A percentile compares a stretch with the other conserved stretches of the same genome.
These are phyloP conservation scores for Fragum fragum DNA, from an alignment of 2,888 invertebrate species.

Conservation along the genomic window DNA sequence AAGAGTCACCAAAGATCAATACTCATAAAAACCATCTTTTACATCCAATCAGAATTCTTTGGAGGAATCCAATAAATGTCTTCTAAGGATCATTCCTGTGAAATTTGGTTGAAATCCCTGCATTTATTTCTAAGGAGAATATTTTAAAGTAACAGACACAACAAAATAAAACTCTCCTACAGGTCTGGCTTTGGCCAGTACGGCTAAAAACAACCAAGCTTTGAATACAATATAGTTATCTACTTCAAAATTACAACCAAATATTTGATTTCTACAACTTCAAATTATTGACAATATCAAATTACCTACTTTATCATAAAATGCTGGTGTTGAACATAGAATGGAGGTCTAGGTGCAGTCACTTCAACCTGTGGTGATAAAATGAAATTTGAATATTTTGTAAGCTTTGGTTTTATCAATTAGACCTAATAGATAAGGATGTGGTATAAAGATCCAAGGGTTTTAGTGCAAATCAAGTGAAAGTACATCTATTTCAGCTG, in stretches of 20 bases:
- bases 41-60: too few species aligned
- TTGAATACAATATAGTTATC: neutral
- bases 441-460: too few species aligned
- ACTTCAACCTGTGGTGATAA: slow-evolving; percentile 73
- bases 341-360: slow-evolving; percentile 70
- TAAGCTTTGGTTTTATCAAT: too few species aligned
- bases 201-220: neutral
- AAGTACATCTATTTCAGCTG: too few species aligned
- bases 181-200: neutral
- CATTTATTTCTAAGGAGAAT: neutral
- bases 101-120: too few species aligned
- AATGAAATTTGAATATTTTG: too few species aligned
- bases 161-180: neutral
- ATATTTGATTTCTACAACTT: neutral
- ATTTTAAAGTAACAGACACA: neutral
- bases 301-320: slow-evolving; percentile 68
- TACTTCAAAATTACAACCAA: neutral
- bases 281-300: too few species aligned
- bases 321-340: slow-evolving; percentile 66
- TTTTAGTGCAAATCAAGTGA: too few species aligned
- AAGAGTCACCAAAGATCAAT: neutral
- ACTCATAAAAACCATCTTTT: too few species aligned
- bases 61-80: too few species aligned
- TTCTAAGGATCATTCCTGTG: too few species aligned
- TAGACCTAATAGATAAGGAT: too few species aligned